Percentiles rank a stretch among this genome's conserved stretches.
Conservation (phyloP, 2,113 vertebrate species). For the Colistium nudipinnis region DNA sequence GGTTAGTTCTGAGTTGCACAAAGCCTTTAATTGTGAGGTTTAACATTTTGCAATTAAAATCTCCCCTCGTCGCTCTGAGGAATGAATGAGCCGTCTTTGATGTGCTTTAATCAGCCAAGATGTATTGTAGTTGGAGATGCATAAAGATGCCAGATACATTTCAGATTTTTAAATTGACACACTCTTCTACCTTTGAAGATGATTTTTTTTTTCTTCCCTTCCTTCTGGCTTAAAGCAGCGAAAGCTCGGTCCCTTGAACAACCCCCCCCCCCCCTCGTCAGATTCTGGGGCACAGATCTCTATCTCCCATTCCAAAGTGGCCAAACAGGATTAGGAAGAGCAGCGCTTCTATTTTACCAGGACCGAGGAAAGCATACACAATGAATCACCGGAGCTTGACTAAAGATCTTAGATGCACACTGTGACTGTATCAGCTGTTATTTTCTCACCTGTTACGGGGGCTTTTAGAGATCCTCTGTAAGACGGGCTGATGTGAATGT, state of each 20-base stretch:
- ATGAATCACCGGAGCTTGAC: constrained; percentile 75
- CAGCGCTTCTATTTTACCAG: constrained; percentile 73
- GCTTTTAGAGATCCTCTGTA: constrained; percentile 39
- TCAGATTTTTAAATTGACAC: constrained; percentile 85
- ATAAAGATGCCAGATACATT: constrained; percentile 91
- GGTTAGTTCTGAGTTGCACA: constrained; percentile 89
- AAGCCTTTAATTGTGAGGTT: constrained; percentile 96
- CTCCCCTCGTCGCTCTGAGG: constrained; percentile 90
- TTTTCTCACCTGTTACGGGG: constrained; percentile 70
- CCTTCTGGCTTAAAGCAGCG: constrained; percentile 71
- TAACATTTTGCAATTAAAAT: constrained; percentile 98
- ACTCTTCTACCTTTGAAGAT: constrained; percentile 85
- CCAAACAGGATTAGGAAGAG: constrained; percentile 83
- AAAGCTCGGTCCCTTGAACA: constrained; percentile 78
- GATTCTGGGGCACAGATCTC: constrained; percentile 79
- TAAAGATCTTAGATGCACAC: constrained; percentile 71
- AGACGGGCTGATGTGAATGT: constrained; percentile 46
- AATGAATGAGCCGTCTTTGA: constrained; percentile 89
- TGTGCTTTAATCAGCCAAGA: constrained; percentile 93
- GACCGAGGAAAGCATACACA: constrained; percentile 73
- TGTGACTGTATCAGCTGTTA: constrained; percentile 68
- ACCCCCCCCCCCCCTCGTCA: constrained; percentile 67
- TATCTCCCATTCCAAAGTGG: constrained; percentile 80
- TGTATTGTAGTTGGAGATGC: constrained; percentile 92
- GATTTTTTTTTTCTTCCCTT: constrained; percentile 26